Base-by-base conservation (phyloP, 2,113 vertebrate genomes). In the Plotosus lineatus region DNA sequence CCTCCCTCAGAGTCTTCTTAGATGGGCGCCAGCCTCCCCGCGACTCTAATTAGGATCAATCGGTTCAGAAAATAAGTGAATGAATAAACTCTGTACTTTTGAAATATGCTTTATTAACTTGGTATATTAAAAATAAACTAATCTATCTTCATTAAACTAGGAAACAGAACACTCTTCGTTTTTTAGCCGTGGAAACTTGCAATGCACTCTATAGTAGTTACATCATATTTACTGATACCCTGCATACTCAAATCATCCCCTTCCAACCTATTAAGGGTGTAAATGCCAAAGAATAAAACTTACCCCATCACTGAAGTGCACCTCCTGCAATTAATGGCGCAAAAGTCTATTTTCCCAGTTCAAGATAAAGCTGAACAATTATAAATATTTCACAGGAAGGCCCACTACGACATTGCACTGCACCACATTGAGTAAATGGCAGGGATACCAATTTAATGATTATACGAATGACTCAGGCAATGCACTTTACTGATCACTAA, bases 221-320 rank as follows among this genome's bases (percentile, higher is more conserved):
- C 31, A 2, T 77, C 36, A 80, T 72, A 51, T 48, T 55, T 81
- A 69, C 71, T 72, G 75, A 61, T 46, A 26, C 31, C 42, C 61
- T 78, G 56, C 51, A 74, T 53, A 76, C 78, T 81, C 42, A 75
- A 79, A 78, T 75, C 19, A 51, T 50, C 76, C 51, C 75, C 48
- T 11, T 81, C 40, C 60, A 79, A 44, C 53, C 82, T 76, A 82
- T 82, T 83, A 78, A 82, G 26, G 33, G 28, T 56, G 53, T 36
- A 82, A 81, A 84, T 75, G 79, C 53, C 79, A 82, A 72, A 75
- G 71, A 33, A 69, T 55, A 75, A 71, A 68, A 69, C 76, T 71
- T 63, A 79, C 44, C 40, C 71, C 63, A 79, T 58, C 75, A 77
- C 51, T 82, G 79, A 83, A 83, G 75, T 51, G 53, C 68, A 83